These are phyloP conservation scores for Scaptomyza pallida DNA, from an alignment of 1,140 invertebrate genomes.

Conservation along the genomic window DNA sequence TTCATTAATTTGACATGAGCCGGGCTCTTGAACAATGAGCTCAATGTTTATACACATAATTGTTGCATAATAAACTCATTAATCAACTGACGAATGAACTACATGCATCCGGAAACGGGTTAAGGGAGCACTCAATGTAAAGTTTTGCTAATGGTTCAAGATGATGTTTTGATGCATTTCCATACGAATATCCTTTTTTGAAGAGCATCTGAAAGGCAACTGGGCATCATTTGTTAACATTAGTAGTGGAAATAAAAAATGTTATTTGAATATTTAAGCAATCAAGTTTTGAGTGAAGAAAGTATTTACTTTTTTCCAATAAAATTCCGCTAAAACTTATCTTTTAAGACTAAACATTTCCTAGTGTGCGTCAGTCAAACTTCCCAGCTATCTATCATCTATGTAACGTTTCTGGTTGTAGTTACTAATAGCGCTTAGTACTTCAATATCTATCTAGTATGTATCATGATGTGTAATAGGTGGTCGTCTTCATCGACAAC, in stretches of 20 bases:
- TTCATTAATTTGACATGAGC: conserved; percentile 80
- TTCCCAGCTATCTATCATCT: not conserved
- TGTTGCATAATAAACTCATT: conserved; percentile 79
- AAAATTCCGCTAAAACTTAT: not conserved
- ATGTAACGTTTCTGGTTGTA: conserved; percentile 6
- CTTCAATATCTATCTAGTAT: conserved; percentile 38
- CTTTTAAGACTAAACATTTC: conserved; percentile 1
- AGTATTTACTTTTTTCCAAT: not conserved
- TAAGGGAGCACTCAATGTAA: conserved; percentile 3
- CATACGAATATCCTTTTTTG: not conserved
- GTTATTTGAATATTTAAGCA: not conserved
- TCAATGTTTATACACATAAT: conserved; percentile 72
- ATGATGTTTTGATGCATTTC: conserved; percentile 60
- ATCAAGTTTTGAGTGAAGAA: too few species aligned
- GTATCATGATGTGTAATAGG: conserved; percentile 34
- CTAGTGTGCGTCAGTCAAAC: conserved; percentile 26
- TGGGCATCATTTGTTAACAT: conserved; percentile 67
- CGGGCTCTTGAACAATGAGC: conserved; percentile 59
- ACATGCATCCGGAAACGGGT: conserved; percentile 23
- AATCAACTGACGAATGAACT: conserved; percentile 55
- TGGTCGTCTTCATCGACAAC: conserved; percentile 42
- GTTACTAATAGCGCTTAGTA: conserved; percentile 2
- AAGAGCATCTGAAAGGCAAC: conserved; percentile 41
- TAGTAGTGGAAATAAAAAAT: conserved; percentile 32
- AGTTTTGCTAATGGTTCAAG: conserved; percentile 65